These are phyloP conservation scores for Corythaixoides concolor DNA, from an alignment of 2,113 vertebrate genomes.

Conservation along the genomic window DNA sequence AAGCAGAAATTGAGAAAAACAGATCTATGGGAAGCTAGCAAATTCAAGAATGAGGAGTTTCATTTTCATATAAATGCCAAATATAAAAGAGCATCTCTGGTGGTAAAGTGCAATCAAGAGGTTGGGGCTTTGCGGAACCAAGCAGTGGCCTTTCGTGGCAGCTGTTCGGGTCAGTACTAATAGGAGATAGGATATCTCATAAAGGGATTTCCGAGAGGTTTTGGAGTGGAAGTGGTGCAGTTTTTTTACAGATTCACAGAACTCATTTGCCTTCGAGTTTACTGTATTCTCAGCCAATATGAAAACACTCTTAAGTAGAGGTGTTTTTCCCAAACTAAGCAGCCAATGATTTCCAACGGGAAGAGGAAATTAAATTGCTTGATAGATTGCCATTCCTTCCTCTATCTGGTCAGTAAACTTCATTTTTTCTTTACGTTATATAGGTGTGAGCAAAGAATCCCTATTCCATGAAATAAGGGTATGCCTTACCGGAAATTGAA, in stretches of 20 bases:
- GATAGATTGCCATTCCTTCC: not conserved
- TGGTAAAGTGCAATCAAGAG: not conserved
- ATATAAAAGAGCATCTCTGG: not conserved
- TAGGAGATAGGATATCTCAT: not conserved
- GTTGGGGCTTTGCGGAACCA: not conserved
- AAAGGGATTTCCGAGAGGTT: not conserved
- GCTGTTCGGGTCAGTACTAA: not conserved
- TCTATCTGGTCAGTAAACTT: not conserved
- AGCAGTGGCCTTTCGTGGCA: not conserved
- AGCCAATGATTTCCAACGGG: not conserved
- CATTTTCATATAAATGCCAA: not conserved
- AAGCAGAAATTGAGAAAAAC: not conserved
- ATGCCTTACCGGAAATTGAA: not conserved
- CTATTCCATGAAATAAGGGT: not conserved
- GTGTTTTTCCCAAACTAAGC: not conserved
- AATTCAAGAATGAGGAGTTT: not conserved
- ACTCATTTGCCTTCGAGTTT: not conserved
- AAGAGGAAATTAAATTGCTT: not conserved
- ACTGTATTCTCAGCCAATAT: not conserved
- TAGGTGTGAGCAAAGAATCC: not conserved
- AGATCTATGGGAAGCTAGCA: not conserved
- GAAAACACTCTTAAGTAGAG: not conserved
- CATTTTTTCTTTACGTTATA: not conserved
- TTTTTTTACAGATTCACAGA: not conserved
- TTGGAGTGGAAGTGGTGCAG: not conserved